These are phyloP conservation scores for Helogale parvula DNA, from an alignment of 2,113 vertebrate genomes.

Conservation along the genomic window DNA sequence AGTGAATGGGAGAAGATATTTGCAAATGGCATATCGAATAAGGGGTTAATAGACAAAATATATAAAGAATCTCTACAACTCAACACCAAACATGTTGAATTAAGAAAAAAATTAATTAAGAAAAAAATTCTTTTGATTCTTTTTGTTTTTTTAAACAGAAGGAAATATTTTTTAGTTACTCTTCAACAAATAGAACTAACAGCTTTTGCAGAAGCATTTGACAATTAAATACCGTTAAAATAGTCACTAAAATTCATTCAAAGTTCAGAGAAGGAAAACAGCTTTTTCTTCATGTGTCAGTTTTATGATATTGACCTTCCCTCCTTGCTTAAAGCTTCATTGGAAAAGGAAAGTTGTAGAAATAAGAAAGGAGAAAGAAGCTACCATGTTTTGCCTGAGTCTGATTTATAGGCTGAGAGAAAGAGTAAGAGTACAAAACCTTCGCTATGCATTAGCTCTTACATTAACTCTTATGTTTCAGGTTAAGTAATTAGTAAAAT, in stretches of 20 bases:
- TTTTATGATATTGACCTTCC: background rate
- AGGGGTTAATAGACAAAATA: background rate
- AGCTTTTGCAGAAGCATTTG: background rate
- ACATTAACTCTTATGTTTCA: background rate
- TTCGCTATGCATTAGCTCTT: background rate
- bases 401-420: background rate
- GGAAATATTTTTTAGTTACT: background rate
- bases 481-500: background rate
- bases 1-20: background rate
- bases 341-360: background rate
- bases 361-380: background rate
- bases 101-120: background rate
- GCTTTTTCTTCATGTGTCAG: background rate
- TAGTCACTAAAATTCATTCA: background rate
- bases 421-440: background rate
- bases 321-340: background rate
- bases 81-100: background rate
- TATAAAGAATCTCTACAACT: background rate
- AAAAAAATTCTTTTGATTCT: background rate
- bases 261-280: background rate
- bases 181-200: background rate
- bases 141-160: background rate
- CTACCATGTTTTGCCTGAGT: background rate
- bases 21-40: background rate
- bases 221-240: background rate